These are phyloP conservation scores for Orcinus orca DNA, from an alignment of 2,113 vertebrate species.

Conservation along the genomic window DNA sequence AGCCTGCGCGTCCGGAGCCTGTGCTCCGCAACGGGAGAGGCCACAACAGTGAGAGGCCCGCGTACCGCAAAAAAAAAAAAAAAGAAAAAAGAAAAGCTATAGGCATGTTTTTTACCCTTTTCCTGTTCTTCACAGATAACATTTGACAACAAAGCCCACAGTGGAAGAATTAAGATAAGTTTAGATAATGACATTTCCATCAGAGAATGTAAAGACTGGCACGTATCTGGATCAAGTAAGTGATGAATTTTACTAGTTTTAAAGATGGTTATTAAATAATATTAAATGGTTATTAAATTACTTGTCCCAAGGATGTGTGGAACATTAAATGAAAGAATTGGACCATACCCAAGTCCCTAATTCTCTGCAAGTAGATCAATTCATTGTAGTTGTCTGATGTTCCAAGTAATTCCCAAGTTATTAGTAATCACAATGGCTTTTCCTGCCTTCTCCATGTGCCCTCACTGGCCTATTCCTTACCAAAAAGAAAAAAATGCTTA, in stretches of 20 bases:
- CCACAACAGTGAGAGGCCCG: too few relatives aligned
- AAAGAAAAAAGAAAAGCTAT: too few relatives aligned
- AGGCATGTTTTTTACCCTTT: not conserved
- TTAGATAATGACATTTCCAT: conserved; percentile 90
- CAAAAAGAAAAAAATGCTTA: not conserved
- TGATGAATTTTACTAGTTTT: conserved; percentile 54
- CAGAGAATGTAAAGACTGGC: conserved; percentile 93
- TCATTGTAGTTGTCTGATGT: not conserved
- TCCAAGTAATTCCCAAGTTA: not conserved
- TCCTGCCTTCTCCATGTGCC: not conserved
- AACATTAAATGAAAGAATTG: not conserved
- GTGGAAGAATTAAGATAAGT: conserved; percentile 92
- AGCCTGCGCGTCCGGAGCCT: too few relatives aligned
- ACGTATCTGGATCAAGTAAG: conserved; percentile 92
- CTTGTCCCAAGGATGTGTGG: not conserved
- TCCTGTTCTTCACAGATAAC: conserved; percentile 85
- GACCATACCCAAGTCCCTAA: not conserved
- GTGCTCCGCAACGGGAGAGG: too few relatives aligned
- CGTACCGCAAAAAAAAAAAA: too few relatives aligned
- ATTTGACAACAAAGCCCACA: conserved; percentile 95
- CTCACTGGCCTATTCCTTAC: not conserved
- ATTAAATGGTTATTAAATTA: not conserved
- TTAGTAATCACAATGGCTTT: not conserved
- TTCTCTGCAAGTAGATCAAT: not conserved
- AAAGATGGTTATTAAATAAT: not conserved